Evolutionary conservation across 2,797 vertebrate genomes (phyloP).

Genomic region (Lates japonicus): DNA sequence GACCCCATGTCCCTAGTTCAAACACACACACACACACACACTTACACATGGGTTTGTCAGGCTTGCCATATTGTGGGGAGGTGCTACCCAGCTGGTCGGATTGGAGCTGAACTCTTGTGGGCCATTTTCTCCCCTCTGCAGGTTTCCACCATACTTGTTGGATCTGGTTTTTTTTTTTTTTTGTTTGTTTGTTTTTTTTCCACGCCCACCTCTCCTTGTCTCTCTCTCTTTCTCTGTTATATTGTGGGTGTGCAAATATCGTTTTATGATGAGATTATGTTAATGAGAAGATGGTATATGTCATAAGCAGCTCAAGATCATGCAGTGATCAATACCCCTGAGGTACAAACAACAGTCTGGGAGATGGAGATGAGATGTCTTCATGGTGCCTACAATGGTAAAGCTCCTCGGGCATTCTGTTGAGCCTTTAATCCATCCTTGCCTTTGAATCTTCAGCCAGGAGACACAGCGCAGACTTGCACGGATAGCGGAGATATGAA

Average conservation of each 20-base stretch:
- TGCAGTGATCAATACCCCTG: conserved; percentile 40
- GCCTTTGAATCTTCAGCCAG: conserved; percentile 67
- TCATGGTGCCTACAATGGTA: conserved; percentile 27
- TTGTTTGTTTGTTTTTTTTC: background rate
- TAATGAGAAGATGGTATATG: conserved; percentile 40
- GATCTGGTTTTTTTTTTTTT: conserved; percentile 24
- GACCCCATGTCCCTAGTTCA: conserved; percentile 59
- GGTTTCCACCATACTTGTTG: conserved; percentile 33
- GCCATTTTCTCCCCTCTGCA: conserved; percentile 56
- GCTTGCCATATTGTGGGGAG: conserved; percentile 76
- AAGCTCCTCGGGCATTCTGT: conserved; percentile 59
- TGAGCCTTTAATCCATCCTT: conserved; percentile 62
- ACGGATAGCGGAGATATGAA: conserved; percentile 41
- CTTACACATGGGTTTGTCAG: conserved; percentile 9
- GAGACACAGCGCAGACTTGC: conserved; percentile 23
- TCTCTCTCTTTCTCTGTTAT: conserved; percentile 8
- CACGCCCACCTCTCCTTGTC: background rate
- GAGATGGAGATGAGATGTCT: conserved; percentile 58
- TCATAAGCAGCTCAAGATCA: conserved; percentile 45
- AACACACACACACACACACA: conserved; percentile 52
- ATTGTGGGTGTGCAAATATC: conserved; percentile 26
- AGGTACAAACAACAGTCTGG: conserved; percentile 47
- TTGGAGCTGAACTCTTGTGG: conserved; percentile 48
- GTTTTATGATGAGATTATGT: conserved; percentile 61
- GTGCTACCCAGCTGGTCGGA: conserved; percentile 73